Percentiles rank a stretch among this genome's conserved stretches.
phyloP scores from a whole-genome alignment of 2,797 vertebrate genomes.

The Periophthalmus magnuspinnatus region DNA sequence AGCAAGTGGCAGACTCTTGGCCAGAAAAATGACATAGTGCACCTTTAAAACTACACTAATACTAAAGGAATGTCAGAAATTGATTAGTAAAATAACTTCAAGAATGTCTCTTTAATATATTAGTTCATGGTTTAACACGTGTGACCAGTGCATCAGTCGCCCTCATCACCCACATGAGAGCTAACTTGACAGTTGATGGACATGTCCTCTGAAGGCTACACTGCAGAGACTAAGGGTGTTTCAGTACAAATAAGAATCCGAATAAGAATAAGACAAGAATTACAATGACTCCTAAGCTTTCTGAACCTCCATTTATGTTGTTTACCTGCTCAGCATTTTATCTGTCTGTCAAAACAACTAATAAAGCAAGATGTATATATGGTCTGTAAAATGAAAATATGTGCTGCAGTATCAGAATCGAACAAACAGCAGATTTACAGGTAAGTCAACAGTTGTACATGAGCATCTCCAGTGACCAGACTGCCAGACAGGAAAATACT shows the following conservation, averaged over 20 bases:
- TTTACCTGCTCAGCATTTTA: background rate
- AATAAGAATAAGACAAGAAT: background rate
- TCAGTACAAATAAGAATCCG: background rate
- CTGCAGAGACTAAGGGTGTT: background rate
- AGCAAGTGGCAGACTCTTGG: background rate
- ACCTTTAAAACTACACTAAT: background rate
- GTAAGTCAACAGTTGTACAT: slow-evolving; percentile 16
- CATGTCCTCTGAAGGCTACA: background rate
- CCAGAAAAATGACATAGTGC: background rate
- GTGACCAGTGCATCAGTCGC: background rate
- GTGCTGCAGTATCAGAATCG: slow-evolving; percentile 1
- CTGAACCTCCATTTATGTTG: too few relatives aligned
- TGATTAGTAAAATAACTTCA: background rate
- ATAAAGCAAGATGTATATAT: background rate
- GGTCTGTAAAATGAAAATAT: slow-evolving; percentile 1
- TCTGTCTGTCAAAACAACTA: too few relatives aligned
- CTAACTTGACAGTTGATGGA: background rate
- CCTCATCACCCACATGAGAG: background rate
- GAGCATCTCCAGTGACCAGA: slow-evolving; percentile 19
- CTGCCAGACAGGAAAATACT: slow-evolving; percentile 14
- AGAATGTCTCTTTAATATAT: too few relatives aligned
- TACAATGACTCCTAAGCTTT: background rate
- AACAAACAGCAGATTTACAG: slow-evolving; percentile 18
- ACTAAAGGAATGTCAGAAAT: background rate
- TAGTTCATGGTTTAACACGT: background rate